Evolutionary conservation across 2,797 vertebrate species (phyloP).

Genomic region (Chromis chromis): DNA sequence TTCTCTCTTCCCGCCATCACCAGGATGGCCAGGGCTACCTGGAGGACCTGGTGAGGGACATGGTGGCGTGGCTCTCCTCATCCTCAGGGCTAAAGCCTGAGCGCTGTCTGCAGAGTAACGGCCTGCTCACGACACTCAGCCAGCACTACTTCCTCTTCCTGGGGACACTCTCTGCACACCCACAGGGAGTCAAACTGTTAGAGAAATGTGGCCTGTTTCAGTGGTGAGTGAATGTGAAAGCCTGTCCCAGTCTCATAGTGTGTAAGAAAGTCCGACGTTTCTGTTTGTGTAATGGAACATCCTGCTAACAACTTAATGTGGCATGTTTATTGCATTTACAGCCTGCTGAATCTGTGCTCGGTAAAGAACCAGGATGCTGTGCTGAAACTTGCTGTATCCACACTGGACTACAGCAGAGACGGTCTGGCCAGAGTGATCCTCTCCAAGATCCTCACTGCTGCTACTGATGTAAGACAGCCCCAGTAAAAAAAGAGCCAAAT

Average conservation of each 20-base stretch:
- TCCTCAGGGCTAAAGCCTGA: constrained; percentile 95
- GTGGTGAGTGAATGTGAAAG: constrained; percentile 85
- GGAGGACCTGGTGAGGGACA: constrained; percentile 96
- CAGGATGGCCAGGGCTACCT: constrained; percentile 96
- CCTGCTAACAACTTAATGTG: not conserved
- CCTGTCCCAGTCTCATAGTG: not conserved
- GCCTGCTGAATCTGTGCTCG: constrained; percentile 96
- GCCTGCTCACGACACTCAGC: constrained; percentile 94
- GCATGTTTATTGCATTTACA: constrained; percentile 60
- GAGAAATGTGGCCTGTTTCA: constrained; percentile 99
- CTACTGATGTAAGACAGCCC: constrained; percentile 91
- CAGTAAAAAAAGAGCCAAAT: not conserved
- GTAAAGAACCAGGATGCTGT: constrained; percentile 98
- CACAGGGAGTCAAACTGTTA: constrained; percentile 96
- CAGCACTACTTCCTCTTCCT: constrained; percentile 99
- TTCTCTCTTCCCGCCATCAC: not conserved
- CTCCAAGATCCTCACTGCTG: constrained; percentile 97
- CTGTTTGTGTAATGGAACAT: not conserved
- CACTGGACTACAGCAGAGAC: constrained; percentile 97
- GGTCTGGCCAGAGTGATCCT: constrained; percentile 97
- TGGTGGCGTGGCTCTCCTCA: constrained; percentile 93
- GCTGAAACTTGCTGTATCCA: constrained; percentile 95
- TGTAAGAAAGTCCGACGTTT: not conserved
- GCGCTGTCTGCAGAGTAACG: constrained; percentile 95
- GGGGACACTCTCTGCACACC: constrained; percentile 95